Evolutionary conservation across 1,140 invertebrate genomes (phyloP).

Genomic region (Drosophila dunni): DNA sequence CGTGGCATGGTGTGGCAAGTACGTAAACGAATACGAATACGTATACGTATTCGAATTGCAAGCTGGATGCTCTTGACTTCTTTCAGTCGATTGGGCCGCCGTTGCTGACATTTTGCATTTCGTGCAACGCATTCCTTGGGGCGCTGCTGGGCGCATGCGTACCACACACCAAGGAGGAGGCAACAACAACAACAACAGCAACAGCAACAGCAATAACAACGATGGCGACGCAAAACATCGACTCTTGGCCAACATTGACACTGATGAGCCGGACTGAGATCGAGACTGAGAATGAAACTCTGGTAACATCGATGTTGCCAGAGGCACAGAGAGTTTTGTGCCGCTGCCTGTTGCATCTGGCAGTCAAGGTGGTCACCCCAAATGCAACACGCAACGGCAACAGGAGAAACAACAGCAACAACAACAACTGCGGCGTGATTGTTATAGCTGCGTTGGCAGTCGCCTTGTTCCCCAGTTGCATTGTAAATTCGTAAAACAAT

Average conservation of each 20-base stretch:
- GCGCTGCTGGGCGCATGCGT: conserved; percentile 81
- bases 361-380: conserved; percentile 80
- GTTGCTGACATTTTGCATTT: conserved; percentile 84
- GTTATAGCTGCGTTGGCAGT: conserved; percentile 73
- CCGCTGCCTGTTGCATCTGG: conserved; percentile 49
- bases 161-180: conserved; percentile 78
- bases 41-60: background rate
- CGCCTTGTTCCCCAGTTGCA: conserved; percentile 77
- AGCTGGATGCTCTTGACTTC: conserved; percentile 22
- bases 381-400: conserved; percentile 77
- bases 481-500: conserved; percentile 84
- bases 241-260: conserved; percentile 71
- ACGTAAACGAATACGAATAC: background rate
- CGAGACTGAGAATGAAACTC: conserved; percentile 7
- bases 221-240: conserved; percentile 37
- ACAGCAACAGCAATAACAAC: conserved; percentile 1
- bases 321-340: conserved; percentile 32
- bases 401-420: conserved; percentile 59
- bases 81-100: conserved; percentile 70
- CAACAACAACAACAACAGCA: conserved; percentile 20
- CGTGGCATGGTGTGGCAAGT: conserved; percentile 32
- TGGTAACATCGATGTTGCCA: conserved; percentile 36
- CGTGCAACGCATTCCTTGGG: conserved; percentile 82
- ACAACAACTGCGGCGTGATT: conserved; percentile 76
- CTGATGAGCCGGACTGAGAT: conserved; percentile 73